Conservation (phyloP, 2,797 vertebrate species). For the Lophius americanus region DNA sequence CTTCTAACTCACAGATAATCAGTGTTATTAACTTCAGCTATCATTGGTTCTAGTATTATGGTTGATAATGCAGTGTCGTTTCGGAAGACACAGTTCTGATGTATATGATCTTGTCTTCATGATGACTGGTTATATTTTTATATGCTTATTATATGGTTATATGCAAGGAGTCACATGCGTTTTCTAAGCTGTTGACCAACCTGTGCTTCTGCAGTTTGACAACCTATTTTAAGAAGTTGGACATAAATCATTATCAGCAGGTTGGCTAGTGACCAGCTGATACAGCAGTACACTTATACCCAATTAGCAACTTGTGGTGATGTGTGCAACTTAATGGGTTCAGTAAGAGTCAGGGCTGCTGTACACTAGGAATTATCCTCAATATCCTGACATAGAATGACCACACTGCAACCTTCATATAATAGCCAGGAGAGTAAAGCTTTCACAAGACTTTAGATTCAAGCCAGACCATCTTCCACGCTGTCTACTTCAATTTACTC, state of each 20-base stretch:
- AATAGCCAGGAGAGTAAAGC: conserved; percentile 64
- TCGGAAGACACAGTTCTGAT: conserved; percentile 67
- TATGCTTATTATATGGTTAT: conserved; percentile 79
- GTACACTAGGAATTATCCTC: conserved; percentile 1
- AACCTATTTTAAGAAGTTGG: conserved; percentile 73
- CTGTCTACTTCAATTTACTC: conserved; percentile 76
- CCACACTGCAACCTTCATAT: conserved; percentile 63
- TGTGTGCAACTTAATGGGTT: conserved; percentile 55
- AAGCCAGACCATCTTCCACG: conserved; percentile 66
- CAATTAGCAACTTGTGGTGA: conserved; percentile 75
- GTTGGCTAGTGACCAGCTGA: conserved; percentile 63
- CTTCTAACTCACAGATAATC: too few species aligned
- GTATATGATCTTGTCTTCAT: conserved; percentile 77
- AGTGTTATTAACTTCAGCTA: too few species aligned
- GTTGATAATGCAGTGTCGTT: conserved; percentile 61
- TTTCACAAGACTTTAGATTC: conserved; percentile 70
- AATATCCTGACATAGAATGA: conserved; percentile 56
- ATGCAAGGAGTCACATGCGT: conserved; percentile 75
- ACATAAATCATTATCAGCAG: conserved; percentile 73
- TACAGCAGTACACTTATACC: conserved; percentile 70
- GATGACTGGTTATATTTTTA: conserved; percentile 79
- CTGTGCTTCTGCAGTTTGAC: conserved; percentile 66
- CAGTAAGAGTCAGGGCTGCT: conserved; percentile 40
- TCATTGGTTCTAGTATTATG: too few species aligned
- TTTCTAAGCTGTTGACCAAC: conserved; percentile 75